phyloP scores from a whole-genome alignment of 2,113 vertebrate genomes.

The Aegotheles bennettii region DNA sequence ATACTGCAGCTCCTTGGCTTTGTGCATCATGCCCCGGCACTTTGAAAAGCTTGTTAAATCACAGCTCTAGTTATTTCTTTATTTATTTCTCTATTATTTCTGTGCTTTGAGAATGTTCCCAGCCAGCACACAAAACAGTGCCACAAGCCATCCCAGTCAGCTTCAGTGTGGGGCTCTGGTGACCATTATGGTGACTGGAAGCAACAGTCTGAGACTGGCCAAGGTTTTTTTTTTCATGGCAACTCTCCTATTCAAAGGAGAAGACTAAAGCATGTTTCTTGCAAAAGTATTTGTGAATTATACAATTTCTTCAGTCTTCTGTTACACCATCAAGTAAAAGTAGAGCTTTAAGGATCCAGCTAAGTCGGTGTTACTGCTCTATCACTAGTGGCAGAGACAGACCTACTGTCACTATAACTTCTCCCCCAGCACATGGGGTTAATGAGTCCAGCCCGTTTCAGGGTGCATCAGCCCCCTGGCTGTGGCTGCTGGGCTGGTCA shows the following conservation, averaged over 20 bases:
- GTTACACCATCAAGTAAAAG: background rate
- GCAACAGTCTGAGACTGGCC: background rate
- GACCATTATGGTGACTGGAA: background rate
- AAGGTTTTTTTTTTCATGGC: background rate
- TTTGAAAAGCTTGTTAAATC: background rate
- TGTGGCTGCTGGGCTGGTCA: background rate
- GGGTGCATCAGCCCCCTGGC: too few relatives aligned
- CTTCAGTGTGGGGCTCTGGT: background rate
- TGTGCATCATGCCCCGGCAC: background rate
- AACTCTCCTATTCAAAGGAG: background rate
- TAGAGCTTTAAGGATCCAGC: background rate
- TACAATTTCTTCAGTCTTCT: background rate
- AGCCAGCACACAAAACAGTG: background rate
- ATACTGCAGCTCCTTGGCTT: background rate
- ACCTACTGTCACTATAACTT: fast-evolving
- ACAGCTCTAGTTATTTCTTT: background rate
- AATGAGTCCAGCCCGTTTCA: background rate
- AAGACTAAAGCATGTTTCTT: background rate
- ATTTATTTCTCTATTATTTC: background rate
- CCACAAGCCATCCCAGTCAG: background rate
- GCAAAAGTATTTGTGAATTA: background rate
- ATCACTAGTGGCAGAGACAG: background rate
- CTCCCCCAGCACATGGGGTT: background rate
- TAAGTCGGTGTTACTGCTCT: background rate
- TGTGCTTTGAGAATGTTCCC: background rate